phyloP scores from a whole-genome alignment of 2,113 vertebrate genomes.

The Chionis minor region DNA sequence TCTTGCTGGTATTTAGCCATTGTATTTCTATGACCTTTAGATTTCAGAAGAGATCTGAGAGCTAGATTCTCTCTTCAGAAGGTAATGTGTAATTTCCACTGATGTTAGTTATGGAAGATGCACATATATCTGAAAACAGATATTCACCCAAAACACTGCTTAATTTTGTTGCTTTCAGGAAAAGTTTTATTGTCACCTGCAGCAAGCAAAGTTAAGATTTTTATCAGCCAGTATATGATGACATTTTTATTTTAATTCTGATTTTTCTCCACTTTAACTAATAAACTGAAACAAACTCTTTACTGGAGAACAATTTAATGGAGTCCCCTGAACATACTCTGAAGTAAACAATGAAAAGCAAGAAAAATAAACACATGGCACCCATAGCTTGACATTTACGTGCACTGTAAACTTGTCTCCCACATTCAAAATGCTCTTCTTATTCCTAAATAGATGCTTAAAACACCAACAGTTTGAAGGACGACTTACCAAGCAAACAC shows the following conservation, averaged over 20 bases:
- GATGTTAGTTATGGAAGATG: background rate
- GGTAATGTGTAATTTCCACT: background rate
- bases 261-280: background rate
- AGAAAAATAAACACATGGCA: background rate
- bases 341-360: background rate
- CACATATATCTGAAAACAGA: background rate
- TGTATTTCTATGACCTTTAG: background rate
- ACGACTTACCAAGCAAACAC: constrained; percentile 86
- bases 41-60: background rate
- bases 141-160: background rate
- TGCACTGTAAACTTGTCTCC: background rate
- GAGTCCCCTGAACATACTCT: background rate
- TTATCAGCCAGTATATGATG: background rate
- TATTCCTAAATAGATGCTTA: background rate
- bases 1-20: background rate
- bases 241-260: background rate
- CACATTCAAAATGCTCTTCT: background rate
- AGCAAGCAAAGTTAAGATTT: background rate
- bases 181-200: background rate
- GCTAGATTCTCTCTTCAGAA: background rate
- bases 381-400: background rate
- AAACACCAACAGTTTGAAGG: background rate
- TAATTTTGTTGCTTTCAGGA: background rate
- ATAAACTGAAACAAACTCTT: background rate
- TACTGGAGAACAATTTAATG: background rate